Base-by-base conservation (phyloP, 2,888 invertebrate species). In the Rhodophaea formosa region DNA sequence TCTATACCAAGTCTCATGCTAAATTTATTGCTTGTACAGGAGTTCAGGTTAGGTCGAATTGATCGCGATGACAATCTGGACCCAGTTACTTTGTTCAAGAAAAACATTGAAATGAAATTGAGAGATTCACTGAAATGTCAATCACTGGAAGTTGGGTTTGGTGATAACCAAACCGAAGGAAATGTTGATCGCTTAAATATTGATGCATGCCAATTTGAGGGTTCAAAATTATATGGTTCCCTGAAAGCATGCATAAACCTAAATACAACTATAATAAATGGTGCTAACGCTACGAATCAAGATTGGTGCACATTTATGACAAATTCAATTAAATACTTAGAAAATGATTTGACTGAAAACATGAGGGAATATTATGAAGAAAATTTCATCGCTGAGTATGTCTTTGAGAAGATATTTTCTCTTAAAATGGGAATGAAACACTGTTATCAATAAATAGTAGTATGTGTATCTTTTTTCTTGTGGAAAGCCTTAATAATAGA, bases 1-100 rank as follows among this genome's bases (percentile, higher is more conserved):
- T 87, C 93, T 0, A 79, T 95, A 46, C 94, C 95, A 0, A 94
- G 94, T 29, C 80, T 95, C 0, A 88, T 93, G 0, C 70, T 94
- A 6, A 93, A 93, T 80, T 80, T 95, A 57, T 74, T 93, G 7
- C 70, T 92, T 7, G 77, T 93, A 12, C 67, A 79, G 59, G 84
- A 76, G 44, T 84, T 82, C 60, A 81, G 69, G 64, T 54, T 63
- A 6, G 78, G 79, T 32, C 8, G 0, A 1, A 35, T 35, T 3
- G 12, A 10, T 35, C 3, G 0, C 12, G 1, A 35, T 10, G 3
- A 3, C 12, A 3, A 6, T 1, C 7, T 8, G 8, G 35, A 8
- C 10, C 35, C 35, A 10, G 35, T 12, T 10, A 35, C 0, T 12
- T 8, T 39, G 3, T 39, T 23, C 23, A 23, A 12, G 10, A n/a